These are phyloP conservation scores for Halocaridina rubra DNA, from an alignment of 2,888 invertebrate species.

Conservation along the genomic window DNA sequence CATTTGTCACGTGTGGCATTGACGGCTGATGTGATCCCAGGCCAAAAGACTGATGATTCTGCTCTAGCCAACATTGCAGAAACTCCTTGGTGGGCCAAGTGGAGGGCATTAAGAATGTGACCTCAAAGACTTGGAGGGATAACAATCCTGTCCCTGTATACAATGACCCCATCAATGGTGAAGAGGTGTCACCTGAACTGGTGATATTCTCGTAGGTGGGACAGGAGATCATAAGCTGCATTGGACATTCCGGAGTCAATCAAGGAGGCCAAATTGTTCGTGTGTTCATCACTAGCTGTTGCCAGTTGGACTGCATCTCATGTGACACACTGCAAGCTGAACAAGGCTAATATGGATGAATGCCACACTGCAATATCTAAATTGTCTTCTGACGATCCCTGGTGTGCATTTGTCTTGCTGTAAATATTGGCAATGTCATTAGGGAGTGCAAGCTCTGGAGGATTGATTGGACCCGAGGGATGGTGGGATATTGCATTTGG, in stretches of 20 bases:
- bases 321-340: no score
- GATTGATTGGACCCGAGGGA: not conserved
- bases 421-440: no score
- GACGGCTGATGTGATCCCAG: conserved; percentile 26
- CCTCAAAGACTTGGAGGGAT: conserved; percentile 17
- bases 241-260: no score
- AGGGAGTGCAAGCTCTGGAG: not conserved
- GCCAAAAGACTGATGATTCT: conserved; percentile 21
- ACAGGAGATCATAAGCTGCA: not conserved
- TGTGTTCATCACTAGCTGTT: no score
- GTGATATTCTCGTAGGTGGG: not conserved
- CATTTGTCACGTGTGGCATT: not conserved
- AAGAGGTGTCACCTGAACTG: conserved; percentile 5
- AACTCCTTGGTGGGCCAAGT: conserved; percentile 30
- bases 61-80: conserved; percentile 2
- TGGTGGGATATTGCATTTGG: no score
- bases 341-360: no score
- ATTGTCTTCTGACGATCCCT: no score
- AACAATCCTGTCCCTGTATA: conserved; percentile 23
- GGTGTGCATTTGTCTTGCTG: no score
- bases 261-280: no score
- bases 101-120: conserved; percentile 1
- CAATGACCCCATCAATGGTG: not conserved
- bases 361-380: no score
- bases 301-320: no score